Base-by-base conservation (phyloP, 2,888 invertebrate genomes). In the Euphydryas editha region DNA sequence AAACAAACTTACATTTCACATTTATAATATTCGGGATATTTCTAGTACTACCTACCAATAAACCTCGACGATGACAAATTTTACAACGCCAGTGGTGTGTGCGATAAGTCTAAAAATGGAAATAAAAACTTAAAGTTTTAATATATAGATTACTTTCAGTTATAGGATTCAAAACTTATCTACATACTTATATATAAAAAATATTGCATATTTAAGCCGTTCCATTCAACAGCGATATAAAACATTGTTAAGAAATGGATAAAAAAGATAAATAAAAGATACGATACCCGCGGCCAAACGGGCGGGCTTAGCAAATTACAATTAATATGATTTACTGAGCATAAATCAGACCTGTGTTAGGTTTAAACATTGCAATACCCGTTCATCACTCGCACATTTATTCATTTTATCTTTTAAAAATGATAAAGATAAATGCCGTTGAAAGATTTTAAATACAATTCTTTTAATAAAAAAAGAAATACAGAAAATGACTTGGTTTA, bases 241-340 rank as follows among this genome's bases (percentile, higher is more conserved):
- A 65, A 20, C 54, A 60, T 36, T 61, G 49, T 61, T 65, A 46
- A 68, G 54, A 62, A 67, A 67, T 67, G 65, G 59, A 58, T 39
- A 49, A 55, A 57, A 55, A 68, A 39, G 58, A 51, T 24, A 51
- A 21, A 58, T 59, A 60, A 66, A 67, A 62, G 78, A 36, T 15
- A 21, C 21, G 78, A 51, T 42, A 60, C 70, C 70, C 68, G 65
- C 62, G 68, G 70, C 65, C 42, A 59, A 62, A 65, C 65, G 62
- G 59, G 24, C 62, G 62, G 39, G 80, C 77, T 84, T 83, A 83
- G 81, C 83, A 86, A 85, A 87, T 86, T 85, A 84, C 82, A 87
- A 88, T 89, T 87, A 85, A 86, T 77, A 81, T 87, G 87, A 88
- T 88, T 88, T 88, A 87, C 84, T 78, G 74, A 76, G 74, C 82